Conservation (phyloP, 2,113 vertebrate species). For the Paraplagusia blochii region DNA sequence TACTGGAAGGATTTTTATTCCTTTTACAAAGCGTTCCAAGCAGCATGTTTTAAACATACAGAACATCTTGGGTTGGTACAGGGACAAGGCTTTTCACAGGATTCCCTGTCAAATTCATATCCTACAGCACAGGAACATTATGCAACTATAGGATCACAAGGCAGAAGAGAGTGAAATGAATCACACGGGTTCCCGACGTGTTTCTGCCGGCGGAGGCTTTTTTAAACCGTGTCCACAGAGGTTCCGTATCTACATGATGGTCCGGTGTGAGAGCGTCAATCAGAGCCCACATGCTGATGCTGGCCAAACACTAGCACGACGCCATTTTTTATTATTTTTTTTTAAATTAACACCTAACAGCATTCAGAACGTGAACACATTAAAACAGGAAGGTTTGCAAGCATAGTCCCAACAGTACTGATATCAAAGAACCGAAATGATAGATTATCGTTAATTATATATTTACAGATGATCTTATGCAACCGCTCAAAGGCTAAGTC, state of each 20-base stretch:
- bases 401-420: constrained; percentile 37
- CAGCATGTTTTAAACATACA: constrained; percentile 65
- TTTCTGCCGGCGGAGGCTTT: constrained; percentile 33
- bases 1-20: constrained; percentile 70
- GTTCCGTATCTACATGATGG: constrained; percentile 30
- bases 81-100: constrained; percentile 50
- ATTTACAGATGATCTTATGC: constrained; percentile 19
- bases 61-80: constrained; percentile 56
- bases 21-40: constrained; percentile 72
- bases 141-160: constrained; percentile 46
- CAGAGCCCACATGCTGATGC: constrained; percentile 44
- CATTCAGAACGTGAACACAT: constrained; percentile 56
- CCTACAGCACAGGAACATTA: constrained; percentile 52
- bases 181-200: constrained; percentile 19
- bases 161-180: constrained; percentile 26
- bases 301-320: constrained; percentile 42
- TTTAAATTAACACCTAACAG: constrained; percentile 43
- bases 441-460: constrained; percentile 17
- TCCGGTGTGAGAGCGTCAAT: constrained; percentile 14
- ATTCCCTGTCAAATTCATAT: constrained; percentile 16
- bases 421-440: constrained; percentile 31
- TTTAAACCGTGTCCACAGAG: constrained; percentile 40
- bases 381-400: constrained; percentile 35
- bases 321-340: constrained; percentile 29
- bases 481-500: constrained; percentile 19